Percentiles rank a stretch among this genome's conserved stretches.
Evolutionary conservation across 1,140 invertebrate genomes (phyloP).

Genomic region (Heliconius eleuchia): DNA sequence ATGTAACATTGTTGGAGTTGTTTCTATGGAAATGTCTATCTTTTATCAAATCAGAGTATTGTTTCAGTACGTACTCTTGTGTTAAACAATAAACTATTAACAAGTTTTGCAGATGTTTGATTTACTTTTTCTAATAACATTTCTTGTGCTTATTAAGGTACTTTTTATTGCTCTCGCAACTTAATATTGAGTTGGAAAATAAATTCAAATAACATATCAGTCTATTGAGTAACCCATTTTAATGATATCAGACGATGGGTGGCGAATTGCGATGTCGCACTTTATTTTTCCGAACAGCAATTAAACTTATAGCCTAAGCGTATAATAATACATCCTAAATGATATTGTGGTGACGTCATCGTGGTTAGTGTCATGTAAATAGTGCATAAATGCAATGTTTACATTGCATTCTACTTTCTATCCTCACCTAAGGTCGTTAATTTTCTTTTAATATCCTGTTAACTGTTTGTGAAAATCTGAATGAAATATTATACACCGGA

Average conservation of each 20-base stretch:
- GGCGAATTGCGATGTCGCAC: not conserved
- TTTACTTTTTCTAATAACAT: too few relatives aligned
- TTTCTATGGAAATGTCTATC: constrained; percentile 26
- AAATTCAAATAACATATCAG: not conserved
- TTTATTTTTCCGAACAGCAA: not conserved
- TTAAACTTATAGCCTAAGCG: not conserved
- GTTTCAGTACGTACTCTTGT: not conserved
- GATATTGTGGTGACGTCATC: not conserved
- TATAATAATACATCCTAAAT: not conserved
- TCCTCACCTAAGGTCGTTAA: not conserved
- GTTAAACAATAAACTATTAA: not conserved
- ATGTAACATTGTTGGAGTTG: constrained; percentile 17
- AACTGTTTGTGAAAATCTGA: not conserved
- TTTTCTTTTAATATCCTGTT: not conserved
- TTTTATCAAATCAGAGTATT: constrained; percentile 14
- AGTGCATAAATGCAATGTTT: not conserved
- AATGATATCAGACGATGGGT: not conserved
- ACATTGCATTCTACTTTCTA: not conserved
- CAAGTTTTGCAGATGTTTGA: not conserved
- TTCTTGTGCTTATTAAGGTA: too few relatives aligned
- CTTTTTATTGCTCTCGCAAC: too few relatives aligned
- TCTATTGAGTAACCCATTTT: not conserved
- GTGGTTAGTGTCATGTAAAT: not conserved
- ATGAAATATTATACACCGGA: not conserved
- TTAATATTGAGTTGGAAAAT: too few relatives aligned